These are phyloP conservation scores for Takifugu bimaculatus DNA, from an alignment of 2,113 vertebrate species.

Conservation along the genomic window DNA sequence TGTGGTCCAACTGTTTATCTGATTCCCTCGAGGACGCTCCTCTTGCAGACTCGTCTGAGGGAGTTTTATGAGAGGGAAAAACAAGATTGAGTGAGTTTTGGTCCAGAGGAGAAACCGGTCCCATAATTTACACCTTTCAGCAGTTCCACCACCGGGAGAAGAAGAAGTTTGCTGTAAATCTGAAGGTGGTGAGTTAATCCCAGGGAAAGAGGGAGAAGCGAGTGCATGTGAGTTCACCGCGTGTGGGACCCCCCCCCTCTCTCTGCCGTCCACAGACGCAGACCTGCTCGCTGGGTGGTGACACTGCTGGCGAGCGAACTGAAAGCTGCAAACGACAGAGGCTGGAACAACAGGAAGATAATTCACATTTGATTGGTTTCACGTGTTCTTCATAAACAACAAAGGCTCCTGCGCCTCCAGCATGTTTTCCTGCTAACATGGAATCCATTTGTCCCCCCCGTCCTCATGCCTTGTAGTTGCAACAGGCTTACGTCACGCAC, in stretches of 20 bases:
- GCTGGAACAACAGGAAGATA: slow-evolving; percentile 77
- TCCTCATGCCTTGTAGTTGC: slow-evolving; percentile 57
- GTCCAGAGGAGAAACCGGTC: no score
- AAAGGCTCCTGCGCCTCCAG: slow-evolving; percentile 72
- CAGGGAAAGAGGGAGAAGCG: neutral
- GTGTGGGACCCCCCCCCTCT: neutral
- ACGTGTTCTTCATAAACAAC: slow-evolving; percentile 80
- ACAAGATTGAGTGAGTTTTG: neutral
- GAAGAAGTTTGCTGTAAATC: no score
- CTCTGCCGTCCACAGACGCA: slow-evolving; percentile 33
- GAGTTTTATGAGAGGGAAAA: neutral
- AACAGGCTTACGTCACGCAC: slow-evolving; percentile 35
- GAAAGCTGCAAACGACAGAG: slow-evolving; percentile 68
- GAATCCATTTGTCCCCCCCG: slow-evolving; percentile 75
- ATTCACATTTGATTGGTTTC: slow-evolving; percentile 80
- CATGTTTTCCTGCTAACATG: slow-evolving; percentile 75
- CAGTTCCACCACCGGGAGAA: no score
- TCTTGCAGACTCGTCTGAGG: slow-evolving; percentile 18
- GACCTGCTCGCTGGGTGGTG: slow-evolving; percentile 73
- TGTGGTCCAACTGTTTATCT: slow-evolving; percentile 61
- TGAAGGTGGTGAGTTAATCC: neutral
- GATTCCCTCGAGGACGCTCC: slow-evolving; percentile 51
- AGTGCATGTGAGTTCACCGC: neutral
- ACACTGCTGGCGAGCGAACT: slow-evolving; percentile 66
- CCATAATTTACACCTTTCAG: no score